Conservation (phyloP, 1,140 invertebrate species). For the Drosophila fuyamai region DNA sequence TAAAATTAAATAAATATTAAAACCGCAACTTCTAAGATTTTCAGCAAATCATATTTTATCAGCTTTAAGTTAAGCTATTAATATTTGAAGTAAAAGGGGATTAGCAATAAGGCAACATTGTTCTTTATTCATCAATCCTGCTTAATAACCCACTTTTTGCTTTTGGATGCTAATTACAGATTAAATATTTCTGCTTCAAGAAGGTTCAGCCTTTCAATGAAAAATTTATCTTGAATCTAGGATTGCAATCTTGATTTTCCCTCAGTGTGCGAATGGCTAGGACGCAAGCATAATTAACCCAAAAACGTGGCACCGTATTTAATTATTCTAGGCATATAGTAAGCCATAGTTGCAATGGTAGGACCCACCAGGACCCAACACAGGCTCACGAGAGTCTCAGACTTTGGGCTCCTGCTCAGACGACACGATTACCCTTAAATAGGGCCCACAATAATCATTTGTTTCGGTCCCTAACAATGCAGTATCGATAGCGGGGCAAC, state of each 20-base stretch:
- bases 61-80: too few relatives aligned
- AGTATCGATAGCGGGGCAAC: constrained; percentile 51
- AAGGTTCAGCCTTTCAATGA: background rate
- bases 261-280: constrained; percentile 12
- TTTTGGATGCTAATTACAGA: background rate
- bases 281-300: constrained; percentile 48
- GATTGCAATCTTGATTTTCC: background rate
- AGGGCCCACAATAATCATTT: constrained; percentile 77
- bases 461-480: constrained; percentile 73
- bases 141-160: too few relatives aligned
- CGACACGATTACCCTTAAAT: constrained; percentile 76
- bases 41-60: too few relatives aligned
- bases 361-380: constrained; percentile 40
- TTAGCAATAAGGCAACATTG: too few relatives aligned
- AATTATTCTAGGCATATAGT: constrained; percentile 43
- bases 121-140: too few relatives aligned
- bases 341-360: constrained; percentile 15
- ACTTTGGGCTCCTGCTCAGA: constrained; percentile 40
- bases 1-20: too few relatives aligned
- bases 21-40: too few relatives aligned
- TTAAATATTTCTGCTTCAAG: background rate
- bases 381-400: constrained; percentile 30
- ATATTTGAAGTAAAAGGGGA: too few relatives aligned
- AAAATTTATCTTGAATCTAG: too few relatives aligned
- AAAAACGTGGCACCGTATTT: constrained; percentile 45